Percentiles rank a stretch among this genome's conserved stretches.
phyloP scores from a whole-genome alignment of 2,888 invertebrate species.

The Mythimna vitellina region DNA sequence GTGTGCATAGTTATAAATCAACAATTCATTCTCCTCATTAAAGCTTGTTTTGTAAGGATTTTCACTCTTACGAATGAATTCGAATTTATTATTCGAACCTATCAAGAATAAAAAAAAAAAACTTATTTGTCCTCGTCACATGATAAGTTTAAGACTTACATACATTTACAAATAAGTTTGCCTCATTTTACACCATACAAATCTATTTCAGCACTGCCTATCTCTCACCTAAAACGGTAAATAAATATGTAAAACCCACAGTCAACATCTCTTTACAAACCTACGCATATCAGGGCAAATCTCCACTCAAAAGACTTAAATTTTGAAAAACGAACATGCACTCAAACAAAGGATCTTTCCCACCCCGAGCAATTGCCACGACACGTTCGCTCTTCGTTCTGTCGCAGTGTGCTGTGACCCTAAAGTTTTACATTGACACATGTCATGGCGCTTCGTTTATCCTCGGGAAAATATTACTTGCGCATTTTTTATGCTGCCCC shows the following conservation, averaged over 20 bases:
- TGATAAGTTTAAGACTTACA: too few species aligned
- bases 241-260: background rate
- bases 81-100: too few species aligned
- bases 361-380: background rate
- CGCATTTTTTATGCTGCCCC: slow-evolving; percentile 47
- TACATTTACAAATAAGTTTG: too few species aligned
- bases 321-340: slow-evolving; percentile 30
- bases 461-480: slow-evolving; percentile 51
- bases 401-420: slow-evolving; percentile 38
- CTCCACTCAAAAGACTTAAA: slow-evolving; percentile 16
- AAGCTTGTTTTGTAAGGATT: too few species aligned
- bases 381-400: background rate
- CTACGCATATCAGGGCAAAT: background rate
- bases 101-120: too few species aligned
- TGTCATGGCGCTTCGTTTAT: slow-evolving; percentile 49
- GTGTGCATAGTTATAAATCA: too few species aligned
- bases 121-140: too few species aligned
- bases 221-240: background rate
- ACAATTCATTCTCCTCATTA: too few species aligned
- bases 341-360: slow-evolving; percentile 24
- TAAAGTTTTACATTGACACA: slow-evolving; percentile 53
- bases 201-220: background rate
- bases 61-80: too few species aligned
- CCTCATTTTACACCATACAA: background rate
- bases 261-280: background rate